A percentile compares a stretch with the other conserved stretches of the same genome.
phyloP scores from a whole-genome alignment of 2,797 vertebrate species.

The Pantherophis alleghaniensis region DNA sequence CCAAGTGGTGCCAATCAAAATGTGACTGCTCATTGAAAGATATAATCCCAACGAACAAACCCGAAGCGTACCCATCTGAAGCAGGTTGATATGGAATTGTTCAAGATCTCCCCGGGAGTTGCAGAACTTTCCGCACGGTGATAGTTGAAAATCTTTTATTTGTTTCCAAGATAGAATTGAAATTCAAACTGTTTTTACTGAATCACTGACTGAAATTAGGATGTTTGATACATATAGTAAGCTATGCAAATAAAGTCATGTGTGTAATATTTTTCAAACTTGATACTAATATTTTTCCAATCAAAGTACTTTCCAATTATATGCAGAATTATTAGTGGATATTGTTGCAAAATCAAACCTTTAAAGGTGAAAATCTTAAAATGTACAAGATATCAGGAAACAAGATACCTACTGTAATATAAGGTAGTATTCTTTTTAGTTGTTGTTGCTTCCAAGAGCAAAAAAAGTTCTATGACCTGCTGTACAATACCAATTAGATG shows the following conservation, averaged over 20 bases:
- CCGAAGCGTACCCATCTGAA: not conserved
- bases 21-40: not conserved
- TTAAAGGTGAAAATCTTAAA: constrained; percentile 28
- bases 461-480: constrained; percentile 27
- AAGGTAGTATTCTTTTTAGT: not conserved
- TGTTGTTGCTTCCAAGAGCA: constrained; percentile 21
- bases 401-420: constrained; percentile 23
- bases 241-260: constrained; percentile 21
- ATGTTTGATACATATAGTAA: constrained; percentile 1
- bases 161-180: not conserved
- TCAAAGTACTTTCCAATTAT: constrained; percentile 33
- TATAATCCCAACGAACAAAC: not conserved
- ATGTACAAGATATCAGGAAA: constrained; percentile 17
- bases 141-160: not conserved
- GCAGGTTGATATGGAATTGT: not conserved
- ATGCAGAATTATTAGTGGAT: not conserved
- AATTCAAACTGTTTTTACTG: constrained; percentile 23
- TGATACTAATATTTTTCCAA: not conserved
- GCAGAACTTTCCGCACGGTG: not conserved
- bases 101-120: not conserved
- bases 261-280: not conserved
- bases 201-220: constrained; percentile 26
- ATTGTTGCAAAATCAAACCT: constrained; percentile 40
- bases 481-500: constrained; percentile 23
- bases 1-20: not conserved